Evolutionary conservation across 2,888 invertebrate species (phyloP), one percentile per base, ranked within the genome.

Genomic region (Sinelater perroti): DNA sequence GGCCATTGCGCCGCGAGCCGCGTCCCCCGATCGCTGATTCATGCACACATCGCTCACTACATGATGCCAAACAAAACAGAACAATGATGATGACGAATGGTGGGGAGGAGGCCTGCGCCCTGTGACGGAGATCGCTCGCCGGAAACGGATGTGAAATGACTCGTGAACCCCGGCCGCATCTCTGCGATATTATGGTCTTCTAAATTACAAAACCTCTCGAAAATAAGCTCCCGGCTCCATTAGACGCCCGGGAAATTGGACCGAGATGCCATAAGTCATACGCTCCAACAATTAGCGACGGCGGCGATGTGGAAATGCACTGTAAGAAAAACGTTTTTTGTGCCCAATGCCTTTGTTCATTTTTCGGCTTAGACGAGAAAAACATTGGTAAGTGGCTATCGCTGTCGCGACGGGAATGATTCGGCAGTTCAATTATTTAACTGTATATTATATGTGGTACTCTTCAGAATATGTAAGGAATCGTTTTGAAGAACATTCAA

Each of bases 121-220:
- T 60, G 45, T 53, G 58, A 60, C 59, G 59, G 57, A 63, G 65
- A 65, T 68, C 68, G 65, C 65, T 67, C 67, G 62, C 65, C 67
- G 68, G 68, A 69, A 68, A 69, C 69, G 67, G 68, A 68, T 67
- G 67, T 66, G 67, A 67, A 69, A 69, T 70, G 69, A 70, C 62
- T 66, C 70, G 68, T 69, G 67, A 70, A 69, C 66, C 64, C 45
- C 51, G 51, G 63, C 60, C 49, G 51, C 49, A 52, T 58, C 50
- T 60, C 51, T 59, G 38, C 56, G 53, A 49, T 51, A 56, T 58
- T 55, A 55, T 50, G 52, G 47, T 53, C 55, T 53, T 50, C 58
- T 57, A 57, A 61, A 51, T 57, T 58, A 56, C 58, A 55, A 57
- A 56, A 56, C 56, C 57, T 45, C 54, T 53, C 50, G 57, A 53